phyloP scores from a whole-genome alignment of 2,113 vertebrate genomes.

The Anarhynchus alexandrinus region DNA sequence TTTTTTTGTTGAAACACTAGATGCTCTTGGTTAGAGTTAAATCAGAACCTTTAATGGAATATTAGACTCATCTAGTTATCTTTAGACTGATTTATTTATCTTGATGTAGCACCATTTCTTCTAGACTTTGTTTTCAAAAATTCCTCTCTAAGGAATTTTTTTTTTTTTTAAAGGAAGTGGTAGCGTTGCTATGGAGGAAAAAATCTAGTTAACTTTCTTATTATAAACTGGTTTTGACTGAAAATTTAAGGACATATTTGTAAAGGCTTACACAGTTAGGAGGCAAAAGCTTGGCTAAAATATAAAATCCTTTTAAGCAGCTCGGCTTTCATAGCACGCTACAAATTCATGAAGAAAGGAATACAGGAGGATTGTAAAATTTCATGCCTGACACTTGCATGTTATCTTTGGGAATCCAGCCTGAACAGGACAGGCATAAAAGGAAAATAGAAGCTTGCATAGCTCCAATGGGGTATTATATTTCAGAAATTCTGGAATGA shows the following conservation, averaged over 20 bases:
- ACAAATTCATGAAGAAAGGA: constrained; percentile 46
- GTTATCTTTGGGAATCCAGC: constrained; percentile 48
- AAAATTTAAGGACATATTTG: constrained; percentile 6
- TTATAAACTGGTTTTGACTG: not conserved
- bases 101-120: not conserved
- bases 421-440: constrained; percentile 2
- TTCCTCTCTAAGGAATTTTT: not conserved
- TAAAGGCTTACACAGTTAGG: not conserved
- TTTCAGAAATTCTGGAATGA: not conserved
- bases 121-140: not conserved
- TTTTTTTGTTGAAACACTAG: not conserved
- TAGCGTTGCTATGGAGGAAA: not conserved
- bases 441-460: not conserved
- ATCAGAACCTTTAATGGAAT: not conserved
- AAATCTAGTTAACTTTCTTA: not conserved
- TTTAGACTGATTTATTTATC: not conserved
- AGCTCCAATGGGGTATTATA: not conserved
- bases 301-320: constrained; percentile 48
- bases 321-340: constrained; percentile 20
- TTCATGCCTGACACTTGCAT: constrained; percentile 41
- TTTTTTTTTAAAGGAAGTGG: not conserved
- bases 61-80: not conserved
- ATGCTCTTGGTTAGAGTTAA: not conserved
- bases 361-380: constrained; percentile 55
- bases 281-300: constrained; percentile 25